Conservation (phyloP, 23 tunicate species). For the Halocynthia aurantium region DNA sequence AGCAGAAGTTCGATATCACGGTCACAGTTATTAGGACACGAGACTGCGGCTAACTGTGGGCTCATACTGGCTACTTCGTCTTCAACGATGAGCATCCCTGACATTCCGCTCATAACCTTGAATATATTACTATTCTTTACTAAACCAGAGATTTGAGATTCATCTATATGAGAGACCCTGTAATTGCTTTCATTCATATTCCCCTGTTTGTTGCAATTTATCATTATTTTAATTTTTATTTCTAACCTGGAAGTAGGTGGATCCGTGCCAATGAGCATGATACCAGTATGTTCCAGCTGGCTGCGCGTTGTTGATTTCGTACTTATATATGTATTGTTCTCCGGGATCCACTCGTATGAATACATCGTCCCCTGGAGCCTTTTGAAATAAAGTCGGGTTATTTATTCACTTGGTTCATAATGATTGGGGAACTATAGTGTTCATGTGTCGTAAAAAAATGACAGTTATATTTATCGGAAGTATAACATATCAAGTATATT, state of each 20-base stretch:
- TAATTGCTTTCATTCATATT: too few species aligned
- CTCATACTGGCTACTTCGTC: conserved; percentile 13
- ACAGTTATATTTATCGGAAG: too few species aligned
- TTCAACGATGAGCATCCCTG: conserved; percentile 34
- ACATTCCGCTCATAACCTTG: conserved; percentile 27
- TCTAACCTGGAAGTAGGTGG: conserved; percentile 16
- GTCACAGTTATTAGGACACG: conserved; percentile 41
- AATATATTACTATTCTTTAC: not conserved
- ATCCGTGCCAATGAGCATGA: conserved; percentile 17
- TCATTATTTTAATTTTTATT: too few species aligned
- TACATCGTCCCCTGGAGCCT: conserved; percentile 15
- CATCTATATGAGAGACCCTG: too few species aligned
- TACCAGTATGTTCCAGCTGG: conserved; percentile 28
- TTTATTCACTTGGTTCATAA: not conserved
- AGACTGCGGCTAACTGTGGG: conserved; percentile 9
- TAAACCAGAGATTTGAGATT: too few species aligned
- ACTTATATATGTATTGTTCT: not conserved
- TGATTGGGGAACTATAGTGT: too few species aligned
- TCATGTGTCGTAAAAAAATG: too few species aligned
- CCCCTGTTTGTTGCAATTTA: too few species aligned
- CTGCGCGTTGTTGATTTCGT: not conserved
- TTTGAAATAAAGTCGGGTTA: not conserved
- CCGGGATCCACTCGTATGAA: conserved; percentile 15
- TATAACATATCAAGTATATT: too few species aligned
- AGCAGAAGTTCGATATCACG: conserved; percentile 20